These are phyloP conservation scores for Salarias fasciatus DNA, from an alignment of 2,797 vertebrate species.

Conservation along the genomic window DNA sequence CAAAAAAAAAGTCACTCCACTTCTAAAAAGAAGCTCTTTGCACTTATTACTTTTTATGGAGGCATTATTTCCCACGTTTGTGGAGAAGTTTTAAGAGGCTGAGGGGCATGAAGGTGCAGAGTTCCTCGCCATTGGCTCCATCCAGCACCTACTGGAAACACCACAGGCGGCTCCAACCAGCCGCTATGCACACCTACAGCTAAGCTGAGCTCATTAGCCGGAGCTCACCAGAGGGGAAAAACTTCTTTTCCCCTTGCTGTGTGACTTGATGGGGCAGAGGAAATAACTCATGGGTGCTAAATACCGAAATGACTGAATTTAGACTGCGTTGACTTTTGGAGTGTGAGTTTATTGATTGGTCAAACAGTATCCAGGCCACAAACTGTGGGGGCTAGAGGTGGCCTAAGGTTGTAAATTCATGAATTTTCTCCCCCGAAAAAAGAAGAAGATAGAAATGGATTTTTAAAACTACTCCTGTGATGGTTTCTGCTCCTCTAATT, in stretches of 20 bases:
- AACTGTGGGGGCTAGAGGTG: conserved; percentile 3
- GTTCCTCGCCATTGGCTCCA: conserved; percentile 45
- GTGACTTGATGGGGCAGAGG: conserved; percentile 43
- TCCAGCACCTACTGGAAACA: conserved; percentile 38
- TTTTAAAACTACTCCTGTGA: conserved; percentile 1
- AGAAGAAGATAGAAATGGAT: background rate
- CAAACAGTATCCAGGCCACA: conserved; percentile 7
- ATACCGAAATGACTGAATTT: conserved; percentile 45
- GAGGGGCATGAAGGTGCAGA: conserved; percentile 17
- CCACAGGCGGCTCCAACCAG: conserved; percentile 47
- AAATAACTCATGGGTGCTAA: conserved; percentile 57
- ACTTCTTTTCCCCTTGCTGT: conserved; percentile 52
- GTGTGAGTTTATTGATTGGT: conserved; percentile 47
- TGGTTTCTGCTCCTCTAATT: conserved; percentile 44
- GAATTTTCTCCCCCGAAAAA: too few relatives aligned
- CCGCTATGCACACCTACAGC: conserved; percentile 49
- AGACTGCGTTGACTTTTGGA: conserved; percentile 30
- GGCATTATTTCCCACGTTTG: conserved; percentile 1
- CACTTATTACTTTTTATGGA: background rate
- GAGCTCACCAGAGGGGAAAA: conserved; percentile 65
- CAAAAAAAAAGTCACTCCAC: background rate
- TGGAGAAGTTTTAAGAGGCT: conserved; percentile 21
- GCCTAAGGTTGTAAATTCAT: conserved; percentile 22
- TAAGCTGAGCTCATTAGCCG: conserved; percentile 65
- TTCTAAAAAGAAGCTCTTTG: conserved; percentile 4